Conservation (phyloP, 2,888 invertebrate genomes). For the Pheosia gnoma region DNA sequence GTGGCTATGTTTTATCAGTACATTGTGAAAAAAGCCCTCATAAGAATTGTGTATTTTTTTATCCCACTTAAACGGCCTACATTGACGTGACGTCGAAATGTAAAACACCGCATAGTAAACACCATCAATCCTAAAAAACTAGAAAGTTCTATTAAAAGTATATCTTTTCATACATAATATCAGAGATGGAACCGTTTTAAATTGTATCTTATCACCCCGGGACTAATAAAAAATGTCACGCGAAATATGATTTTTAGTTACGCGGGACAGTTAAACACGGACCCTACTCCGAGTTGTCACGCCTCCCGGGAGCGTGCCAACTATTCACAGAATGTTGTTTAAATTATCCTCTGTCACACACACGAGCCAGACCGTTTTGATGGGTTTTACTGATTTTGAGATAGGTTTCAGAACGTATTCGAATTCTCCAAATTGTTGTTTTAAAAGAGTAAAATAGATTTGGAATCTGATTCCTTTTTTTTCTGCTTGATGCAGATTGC, state of each 20-base stretch:
- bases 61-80: too few relatives aligned
- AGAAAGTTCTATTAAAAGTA: too few relatives aligned
- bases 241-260: neutral
- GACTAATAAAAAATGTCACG: neutral
- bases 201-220: neutral
- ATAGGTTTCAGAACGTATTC: neutral
- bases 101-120: too few relatives aligned
- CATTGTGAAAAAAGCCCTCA: too few relatives aligned
- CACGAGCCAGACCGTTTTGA: neutral
- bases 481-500: too few relatives aligned
- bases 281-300: conserved; percentile 1
- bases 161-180: too few relatives aligned
- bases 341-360: neutral
- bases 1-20: too few relatives aligned
- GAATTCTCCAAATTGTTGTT: neutral
- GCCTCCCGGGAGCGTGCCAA: neutral
- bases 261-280: neutral
- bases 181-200: too few relatives aligned
- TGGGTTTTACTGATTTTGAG: neutral
- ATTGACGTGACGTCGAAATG: too few relatives aligned
- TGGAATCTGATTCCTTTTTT: too few relatives aligned
- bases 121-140: too few relatives aligned
- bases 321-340: neutral
- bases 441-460: neutral
- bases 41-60: too few relatives aligned